phyloP scores from a whole-genome alignment of 2,888 invertebrate genomes.

The Trissolcus brochymenae region DNA sequence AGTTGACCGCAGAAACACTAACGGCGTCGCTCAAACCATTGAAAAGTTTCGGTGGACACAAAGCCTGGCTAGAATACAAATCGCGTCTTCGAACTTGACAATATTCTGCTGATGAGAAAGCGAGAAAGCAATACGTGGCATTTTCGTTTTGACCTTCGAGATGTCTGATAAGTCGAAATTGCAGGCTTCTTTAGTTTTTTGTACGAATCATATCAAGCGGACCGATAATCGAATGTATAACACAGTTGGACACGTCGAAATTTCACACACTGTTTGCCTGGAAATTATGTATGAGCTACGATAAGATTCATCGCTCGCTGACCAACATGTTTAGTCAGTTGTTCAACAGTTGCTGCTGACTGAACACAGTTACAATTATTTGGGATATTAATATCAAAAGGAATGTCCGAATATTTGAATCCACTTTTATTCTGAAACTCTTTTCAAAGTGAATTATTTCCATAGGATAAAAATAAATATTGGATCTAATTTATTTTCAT shows the following conservation, averaged over 20 bases:
- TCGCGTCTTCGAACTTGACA: constrained; percentile 63
- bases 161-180: constrained; percentile 48
- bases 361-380: constrained; percentile 28
- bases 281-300: constrained; percentile 40
- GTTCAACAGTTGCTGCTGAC: constrained; percentile 45
- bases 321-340: constrained; percentile 63
- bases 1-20: constrained; percentile 12
- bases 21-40: constrained; percentile 48
- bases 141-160: constrained; percentile 50
- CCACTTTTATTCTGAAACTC: not conserved
- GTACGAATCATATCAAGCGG: constrained; percentile 46
- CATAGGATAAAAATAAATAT: too few species aligned
- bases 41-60: constrained; percentile 60
- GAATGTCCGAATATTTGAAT: not conserved
- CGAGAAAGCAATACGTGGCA: constrained; percentile 15
- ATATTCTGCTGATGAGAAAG: constrained; percentile 8
- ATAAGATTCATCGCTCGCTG: constrained; percentile 57
- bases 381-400: constrained; percentile 12
- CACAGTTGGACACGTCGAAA: constrained; percentile 50
- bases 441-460: too few species aligned
- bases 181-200: constrained; percentile 41
- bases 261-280: constrained; percentile 37
- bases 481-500: too few species aligned
- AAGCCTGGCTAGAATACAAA: constrained; percentile 67
- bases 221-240: constrained; percentile 45